These are phyloP conservation scores for Molorchus minor DNA, from an alignment of 2,888 invertebrate species.

Conservation along the genomic window DNA sequence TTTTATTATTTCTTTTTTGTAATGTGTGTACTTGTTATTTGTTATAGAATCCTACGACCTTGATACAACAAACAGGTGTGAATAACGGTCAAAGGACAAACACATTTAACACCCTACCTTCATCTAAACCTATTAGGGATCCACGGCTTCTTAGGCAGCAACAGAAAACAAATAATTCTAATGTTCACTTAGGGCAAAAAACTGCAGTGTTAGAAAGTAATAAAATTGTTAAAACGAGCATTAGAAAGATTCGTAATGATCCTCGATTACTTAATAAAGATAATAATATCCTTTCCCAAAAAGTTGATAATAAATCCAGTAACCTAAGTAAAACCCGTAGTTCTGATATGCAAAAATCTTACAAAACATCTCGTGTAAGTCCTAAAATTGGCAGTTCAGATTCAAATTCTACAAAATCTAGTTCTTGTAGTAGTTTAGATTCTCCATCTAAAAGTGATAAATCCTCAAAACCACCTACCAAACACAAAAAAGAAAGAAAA, in stretches of 20 bases:
- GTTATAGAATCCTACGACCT: conserved; percentile 33
- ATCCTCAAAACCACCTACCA: conserved; percentile 44
- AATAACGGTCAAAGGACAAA: conserved; percentile 63
- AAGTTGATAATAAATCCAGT: conserved; percentile 49
- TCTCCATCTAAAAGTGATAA: conserved; percentile 57
- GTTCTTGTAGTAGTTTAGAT: conserved; percentile 48
- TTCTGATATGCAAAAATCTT: conserved; percentile 31
- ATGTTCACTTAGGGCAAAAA: conserved; percentile 56
- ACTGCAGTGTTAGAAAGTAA: conserved; percentile 57
- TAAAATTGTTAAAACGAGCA: conserved; percentile 61
- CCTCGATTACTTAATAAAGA: conserved; percentile 61
- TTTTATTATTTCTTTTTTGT: conserved; percentile 6
- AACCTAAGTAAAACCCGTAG: conserved; percentile 48
- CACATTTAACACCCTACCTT: conserved; percentile 62
- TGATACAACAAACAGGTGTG: conserved; percentile 42
- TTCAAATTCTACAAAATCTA: conserved; percentile 39
- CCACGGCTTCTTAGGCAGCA: conserved; percentile 58
- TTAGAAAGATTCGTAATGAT: conserved; percentile 59
- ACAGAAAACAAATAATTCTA: conserved; percentile 39
- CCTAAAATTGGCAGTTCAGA: conserved; percentile 32
- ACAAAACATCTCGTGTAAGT: conserved; percentile 28
- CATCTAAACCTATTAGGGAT: conserved; percentile 57
- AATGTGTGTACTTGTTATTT: conserved; percentile 15
- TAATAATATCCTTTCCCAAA: conserved; percentile 51
- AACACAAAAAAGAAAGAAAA: conserved; percentile 49